phyloP scores from a whole-genome alignment of 2,888 invertebrate species.

The Arctia plantaginis region DNA sequence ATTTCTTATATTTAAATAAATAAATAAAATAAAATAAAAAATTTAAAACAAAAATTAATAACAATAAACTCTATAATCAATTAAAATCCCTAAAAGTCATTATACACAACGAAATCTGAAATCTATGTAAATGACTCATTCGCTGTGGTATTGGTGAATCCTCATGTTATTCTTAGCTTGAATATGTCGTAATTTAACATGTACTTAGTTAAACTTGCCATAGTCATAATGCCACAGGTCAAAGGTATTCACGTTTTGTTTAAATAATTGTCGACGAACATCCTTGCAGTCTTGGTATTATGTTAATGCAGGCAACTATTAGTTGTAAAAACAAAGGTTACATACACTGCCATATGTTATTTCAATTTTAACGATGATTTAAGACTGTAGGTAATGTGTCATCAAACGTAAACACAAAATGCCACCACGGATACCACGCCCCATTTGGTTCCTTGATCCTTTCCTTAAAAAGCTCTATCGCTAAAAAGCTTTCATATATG shows the following conservation, averaged over 20 bases:
- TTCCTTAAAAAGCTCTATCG: not conserved
- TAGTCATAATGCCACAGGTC: conserved; percentile 63
- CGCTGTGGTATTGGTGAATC: conserved; percentile 25
- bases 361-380: conserved; percentile 29
- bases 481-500: not conserved
- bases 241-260: conserved; percentile 77
- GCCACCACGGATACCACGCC: too few species aligned
- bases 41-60: too few species aligned
- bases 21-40: too few species aligned
- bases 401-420: not conserved
- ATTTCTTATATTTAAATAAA: too few species aligned
- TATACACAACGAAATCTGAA: conserved; percentile 15
- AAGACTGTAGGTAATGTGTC: conserved; percentile 13
- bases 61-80: too few species aligned
- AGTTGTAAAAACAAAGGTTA: conserved; percentile 53
- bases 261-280: conserved; percentile 68
- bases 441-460: not conserved
- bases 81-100: not conserved
- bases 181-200: conserved; percentile 50
- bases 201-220: conserved; percentile 41
- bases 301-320: conserved; percentile 78
- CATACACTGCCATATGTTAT: conserved; percentile 28
- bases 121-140: not conserved
- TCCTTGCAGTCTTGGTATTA: conserved; percentile 64
- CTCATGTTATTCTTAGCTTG: conserved; percentile 41